Base-by-base conservation (phyloP, 2,888 invertebrate species). In the Chromoteleia sp. region DNA sequence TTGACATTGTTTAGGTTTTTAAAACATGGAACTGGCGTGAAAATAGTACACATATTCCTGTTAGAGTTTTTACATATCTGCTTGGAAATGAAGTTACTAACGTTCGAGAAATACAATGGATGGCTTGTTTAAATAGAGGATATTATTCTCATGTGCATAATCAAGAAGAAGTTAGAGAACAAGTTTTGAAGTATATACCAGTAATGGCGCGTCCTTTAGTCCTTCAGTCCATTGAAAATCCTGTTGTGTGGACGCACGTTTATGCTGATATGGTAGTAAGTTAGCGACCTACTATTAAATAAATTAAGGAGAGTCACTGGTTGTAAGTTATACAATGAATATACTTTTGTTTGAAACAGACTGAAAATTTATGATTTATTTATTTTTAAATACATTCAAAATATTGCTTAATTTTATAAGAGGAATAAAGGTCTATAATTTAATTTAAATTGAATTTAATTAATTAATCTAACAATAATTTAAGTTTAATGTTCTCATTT, bases 101-200 rank as follows among this genome's bases (percentile, higher is more conserved):
- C 89, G 96, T 97, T 0, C 93, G 95, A 41, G 97, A 98, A 92
- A 97, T 98, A 65, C 95, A 95, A 87, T 96, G 96, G 95, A 98
- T 99, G 96, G 98, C 99, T 0, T 99, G 99, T 90, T 93, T 95
- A 50, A 99, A 99, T 92, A 95, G 98, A 93, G 98, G 98, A n/a
- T 98, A 95, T 91, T 98, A 96, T 92, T 96, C 97, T 0, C 99
- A 99, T 91, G 97, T 99, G 12, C 96, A 97, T 85, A 97, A 98
- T 0, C 94, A 99, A 87, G 98, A 98, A 86, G 99, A 99, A 92
- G 98, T 99, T 0, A 96, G 97, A 84, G 98, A 98, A 91, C 97
- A 99, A 91, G 99, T 99, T 17, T 92, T 99, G 87, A 97, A 98
- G 91, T 99, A 99, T 92, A 97, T 99, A 83, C 96, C 97, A 77